Percentiles rank a stretch among this genome's conserved stretches.
phyloP scores from a whole-genome alignment of 2,888 invertebrate genomes.

The Ophonus ardosiacus region DNA sequence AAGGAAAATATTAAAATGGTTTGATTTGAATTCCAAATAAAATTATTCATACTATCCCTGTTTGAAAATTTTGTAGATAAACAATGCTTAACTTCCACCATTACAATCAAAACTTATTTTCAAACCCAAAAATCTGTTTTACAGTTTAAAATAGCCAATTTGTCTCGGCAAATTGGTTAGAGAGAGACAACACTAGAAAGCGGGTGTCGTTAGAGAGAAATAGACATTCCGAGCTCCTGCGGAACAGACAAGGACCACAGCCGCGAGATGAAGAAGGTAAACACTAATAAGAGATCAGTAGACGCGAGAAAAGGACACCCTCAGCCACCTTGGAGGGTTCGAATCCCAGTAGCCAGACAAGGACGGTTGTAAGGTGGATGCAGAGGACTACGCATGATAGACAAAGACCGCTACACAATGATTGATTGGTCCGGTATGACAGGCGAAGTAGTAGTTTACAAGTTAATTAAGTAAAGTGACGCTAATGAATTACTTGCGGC shows the following conservation, averaged over 20 bases:
- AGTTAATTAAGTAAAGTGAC: slow-evolving; percentile 65
- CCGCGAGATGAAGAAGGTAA: slow-evolving; percentile 57
- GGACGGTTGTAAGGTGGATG: slow-evolving; percentile 5
- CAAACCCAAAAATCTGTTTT: slow-evolving; percentile 66
- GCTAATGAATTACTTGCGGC: slow-evolving; percentile 65
- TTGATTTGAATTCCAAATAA: no score
- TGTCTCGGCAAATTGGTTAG: slow-evolving; percentile 67
- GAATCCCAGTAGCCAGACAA: slow-evolving; percentile 11
- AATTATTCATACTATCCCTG: not conserved
- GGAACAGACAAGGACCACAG: slow-evolving; percentile 36
- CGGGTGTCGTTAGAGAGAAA: slow-evolving; percentile 26
- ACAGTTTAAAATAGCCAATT: slow-evolving; percentile 67
- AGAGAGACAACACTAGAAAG: slow-evolving; percentile 51
- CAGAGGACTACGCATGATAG: not conserved
- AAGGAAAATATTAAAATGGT: no score
- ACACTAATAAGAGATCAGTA: slow-evolving; percentile 57
- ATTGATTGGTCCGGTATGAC: slow-evolving; percentile 63
- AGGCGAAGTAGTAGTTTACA: slow-evolving; percentile 65
- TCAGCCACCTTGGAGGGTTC: slow-evolving; percentile 41
- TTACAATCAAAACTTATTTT: slow-evolving; percentile 57
- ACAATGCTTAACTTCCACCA: not conserved
- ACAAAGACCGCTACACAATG: slow-evolving; percentile 53
- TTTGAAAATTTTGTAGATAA: not conserved
- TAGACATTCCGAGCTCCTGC: not conserved
- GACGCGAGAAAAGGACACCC: slow-evolving; percentile 57